These are phyloP conservation scores for Entelurus aequoreus DNA, from an alignment of 2,113 vertebrate genomes.

Conservation along the genomic window DNA sequence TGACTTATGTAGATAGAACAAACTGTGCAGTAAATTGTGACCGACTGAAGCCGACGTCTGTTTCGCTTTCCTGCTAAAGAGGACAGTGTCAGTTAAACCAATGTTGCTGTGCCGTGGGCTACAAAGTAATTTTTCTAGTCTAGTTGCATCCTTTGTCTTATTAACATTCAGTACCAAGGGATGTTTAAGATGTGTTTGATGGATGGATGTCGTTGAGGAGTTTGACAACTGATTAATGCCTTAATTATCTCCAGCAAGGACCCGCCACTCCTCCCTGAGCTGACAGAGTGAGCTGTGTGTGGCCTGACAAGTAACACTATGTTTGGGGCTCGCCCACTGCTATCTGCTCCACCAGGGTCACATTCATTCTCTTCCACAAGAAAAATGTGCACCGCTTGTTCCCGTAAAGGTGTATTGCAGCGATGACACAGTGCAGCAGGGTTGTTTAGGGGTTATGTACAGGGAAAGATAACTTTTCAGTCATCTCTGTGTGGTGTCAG, in stretches of 20 bases:
- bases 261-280: constrained; percentile 57
- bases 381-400: constrained; percentile 48
- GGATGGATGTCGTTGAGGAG: constrained; percentile 71
- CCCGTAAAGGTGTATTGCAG: constrained; percentile 36
- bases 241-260: constrained; percentile 76
- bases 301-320: constrained; percentile 62
- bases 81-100: constrained; percentile 36
- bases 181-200: constrained; percentile 62
- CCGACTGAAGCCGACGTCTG: neutral
- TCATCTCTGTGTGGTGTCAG: constrained; percentile 14
- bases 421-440: constrained; percentile 42
- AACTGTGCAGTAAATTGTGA: neutral
- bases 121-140: constrained; percentile 55
- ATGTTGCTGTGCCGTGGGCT: constrained; percentile 32
- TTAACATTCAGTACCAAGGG: constrained; percentile 65
- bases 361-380: constrained; percentile 59
- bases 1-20: neutral
- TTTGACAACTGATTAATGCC: constrained; percentile 78
- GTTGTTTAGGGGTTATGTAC: constrained; percentile 38
- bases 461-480: constrained; percentile 33
- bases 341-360: constrained; percentile 64
- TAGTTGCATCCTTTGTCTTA: constrained; percentile 54
- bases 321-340: constrained; percentile 65
- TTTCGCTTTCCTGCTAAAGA: constrained; percentile 28
- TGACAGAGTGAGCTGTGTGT: constrained; percentile 67